Evolutionary conservation across 2,113 vertebrate species (phyloP).

Genomic region (Tautogolabrus adspersus): DNA sequence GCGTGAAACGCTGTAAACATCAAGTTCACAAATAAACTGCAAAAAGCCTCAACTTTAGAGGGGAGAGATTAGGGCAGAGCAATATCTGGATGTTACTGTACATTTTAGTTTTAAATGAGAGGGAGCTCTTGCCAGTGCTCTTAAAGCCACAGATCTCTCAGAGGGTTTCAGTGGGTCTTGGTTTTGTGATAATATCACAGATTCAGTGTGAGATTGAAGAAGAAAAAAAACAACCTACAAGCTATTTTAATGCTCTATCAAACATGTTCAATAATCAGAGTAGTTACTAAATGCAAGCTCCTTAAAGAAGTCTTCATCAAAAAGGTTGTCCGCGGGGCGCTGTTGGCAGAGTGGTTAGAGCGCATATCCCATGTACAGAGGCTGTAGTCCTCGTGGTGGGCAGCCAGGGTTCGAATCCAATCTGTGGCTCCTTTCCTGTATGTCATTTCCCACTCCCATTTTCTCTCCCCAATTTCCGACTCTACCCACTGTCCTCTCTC

Average conservation of each 20-base stretch:
- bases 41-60: slow-evolving; percentile 24
- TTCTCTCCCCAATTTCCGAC: too few species aligned
- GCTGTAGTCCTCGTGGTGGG: too few species aligned
- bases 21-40: slow-evolving; percentile 53
- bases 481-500: too few species aligned
- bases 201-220: slow-evolving; percentile 28
- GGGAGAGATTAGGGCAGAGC: slow-evolving; percentile 21
- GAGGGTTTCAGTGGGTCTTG: slow-evolving; percentile 9
- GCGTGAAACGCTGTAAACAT: slow-evolving; percentile 58
- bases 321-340: too few species aligned
- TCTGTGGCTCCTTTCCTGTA: too few species aligned
- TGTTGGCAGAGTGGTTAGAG: too few species aligned
- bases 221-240: slow-evolving; percentile 29
- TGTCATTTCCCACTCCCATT: too few species aligned
- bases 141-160: slow-evolving; percentile 7
- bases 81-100: slow-evolving; percentile 49
- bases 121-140: slow-evolving; percentile 6
- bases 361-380: too few species aligned
- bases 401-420: too few species aligned
- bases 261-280: slow-evolving; percentile 53
- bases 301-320: slow-evolving; percentile 57
- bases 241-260: slow-evolving; percentile 36
- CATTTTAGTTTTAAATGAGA: slow-evolving; percentile 41
- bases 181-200: slow-evolving; percentile 23
- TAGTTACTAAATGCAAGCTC: slow-evolving; percentile 29